phyloP scores from a whole-genome alignment of 1,140 invertebrate species.

The Diachasmimorpha longicaudata region DNA sequence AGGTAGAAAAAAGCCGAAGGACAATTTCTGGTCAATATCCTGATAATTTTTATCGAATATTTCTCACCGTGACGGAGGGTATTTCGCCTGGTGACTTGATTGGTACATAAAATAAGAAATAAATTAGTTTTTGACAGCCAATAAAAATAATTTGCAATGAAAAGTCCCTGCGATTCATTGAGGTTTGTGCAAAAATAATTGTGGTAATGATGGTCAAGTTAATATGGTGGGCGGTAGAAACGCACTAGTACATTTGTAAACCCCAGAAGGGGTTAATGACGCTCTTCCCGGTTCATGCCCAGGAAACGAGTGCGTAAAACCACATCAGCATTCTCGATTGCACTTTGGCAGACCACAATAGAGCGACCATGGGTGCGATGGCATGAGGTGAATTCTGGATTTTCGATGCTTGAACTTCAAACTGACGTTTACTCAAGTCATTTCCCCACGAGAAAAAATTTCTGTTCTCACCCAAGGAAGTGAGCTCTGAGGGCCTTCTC shows the following conservation, averaged over 20 bases:
- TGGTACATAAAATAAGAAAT: neutral
- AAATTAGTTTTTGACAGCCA: neutral
- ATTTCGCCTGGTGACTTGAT: neutral
- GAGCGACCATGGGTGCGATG: constrained; percentile 14
- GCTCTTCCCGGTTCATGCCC: constrained; percentile 37
- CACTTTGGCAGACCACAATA: constrained; percentile 46
- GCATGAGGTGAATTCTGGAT: constrained; percentile 16
- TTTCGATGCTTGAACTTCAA: neutral
- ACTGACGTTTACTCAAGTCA: neutral
- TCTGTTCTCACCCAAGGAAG: no score
- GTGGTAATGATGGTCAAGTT: constrained; percentile 31
- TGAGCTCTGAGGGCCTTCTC: no score
- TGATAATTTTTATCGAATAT: no score
- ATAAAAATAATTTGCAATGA: constrained; percentile 25
- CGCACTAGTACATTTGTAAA: constrained; percentile 19
- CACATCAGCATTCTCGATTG: constrained; percentile 46
- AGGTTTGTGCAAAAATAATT: constrained; percentile 40
- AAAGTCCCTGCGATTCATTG: constrained; percentile 37
- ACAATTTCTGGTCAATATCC: no score
- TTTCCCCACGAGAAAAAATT: no score
- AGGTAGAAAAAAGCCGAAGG: no score
- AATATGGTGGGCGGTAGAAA: constrained; percentile 11
- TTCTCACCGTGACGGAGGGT: neutral
- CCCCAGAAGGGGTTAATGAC: constrained; percentile 44
- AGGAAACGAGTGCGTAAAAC: constrained; percentile 43